phyloP scores from a whole-genome alignment of 2,797 vertebrate genomes.

The Pseudochaenichthys georgianus region DNA sequence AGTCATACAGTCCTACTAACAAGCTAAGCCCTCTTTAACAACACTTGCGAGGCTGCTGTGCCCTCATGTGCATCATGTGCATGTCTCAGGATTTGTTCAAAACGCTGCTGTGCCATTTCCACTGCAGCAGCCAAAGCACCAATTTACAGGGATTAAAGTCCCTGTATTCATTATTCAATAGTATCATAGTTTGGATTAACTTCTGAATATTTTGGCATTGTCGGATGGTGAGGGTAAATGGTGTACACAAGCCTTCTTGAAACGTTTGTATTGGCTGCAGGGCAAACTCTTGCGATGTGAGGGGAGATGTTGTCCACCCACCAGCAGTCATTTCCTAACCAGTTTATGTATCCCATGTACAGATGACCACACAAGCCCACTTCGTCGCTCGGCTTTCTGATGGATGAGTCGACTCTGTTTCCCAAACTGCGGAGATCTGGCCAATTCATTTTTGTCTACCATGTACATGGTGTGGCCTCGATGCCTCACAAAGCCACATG shows the following conservation, averaged over 20 bases:
- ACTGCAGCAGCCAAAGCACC: constrained; percentile 5
- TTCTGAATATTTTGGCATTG: neutral
- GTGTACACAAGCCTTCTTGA: neutral
- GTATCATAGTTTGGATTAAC: constrained; percentile 22
- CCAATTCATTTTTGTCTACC: constrained; percentile 59
- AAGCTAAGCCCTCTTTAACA: constrained; percentile 29
- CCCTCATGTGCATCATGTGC: constrained; percentile 42
- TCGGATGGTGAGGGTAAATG: neutral
- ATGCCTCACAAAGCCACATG: constrained; percentile 60
- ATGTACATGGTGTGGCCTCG: constrained; percentile 56
- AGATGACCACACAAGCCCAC: constrained; percentile 17
- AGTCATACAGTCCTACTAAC: neutral
- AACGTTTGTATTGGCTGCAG: neutral
- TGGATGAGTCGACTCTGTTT: constrained; percentile 21
- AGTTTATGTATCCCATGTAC: constrained; percentile 17
- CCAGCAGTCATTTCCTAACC: constrained; percentile 7
- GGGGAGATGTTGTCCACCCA: neutral
- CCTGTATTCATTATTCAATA: neutral
- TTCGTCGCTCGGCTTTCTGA: constrained; percentile 11
- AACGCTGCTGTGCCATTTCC: constrained; percentile 14
- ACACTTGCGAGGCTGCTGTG: constrained; percentile 6
- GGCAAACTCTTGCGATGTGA: neutral
- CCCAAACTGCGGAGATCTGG: constrained; percentile 30
- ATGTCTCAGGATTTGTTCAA: constrained; percentile 24
- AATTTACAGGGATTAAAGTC: constrained; percentile 34